Conservation (phyloP, 2,797 vertebrate genomes). For the Sebastes diaconus region DNA sequence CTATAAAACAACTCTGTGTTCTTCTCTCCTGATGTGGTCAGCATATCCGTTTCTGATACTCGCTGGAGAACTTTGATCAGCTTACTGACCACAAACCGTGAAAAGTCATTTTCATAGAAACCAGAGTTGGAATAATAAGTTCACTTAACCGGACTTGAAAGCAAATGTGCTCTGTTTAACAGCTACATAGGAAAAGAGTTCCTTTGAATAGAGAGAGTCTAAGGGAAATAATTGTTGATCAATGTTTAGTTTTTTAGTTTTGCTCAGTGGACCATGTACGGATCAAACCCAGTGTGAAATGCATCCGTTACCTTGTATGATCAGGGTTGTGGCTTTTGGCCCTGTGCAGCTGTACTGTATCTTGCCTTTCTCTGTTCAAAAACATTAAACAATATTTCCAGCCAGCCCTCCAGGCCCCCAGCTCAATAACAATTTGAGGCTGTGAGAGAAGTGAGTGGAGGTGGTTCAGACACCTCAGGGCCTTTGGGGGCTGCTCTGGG, state of each 20-base stretch:
- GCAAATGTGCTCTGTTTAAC: constrained; percentile 25
- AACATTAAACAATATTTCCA: constrained; percentile 83
- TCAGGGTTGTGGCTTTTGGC: constrained; percentile 69
- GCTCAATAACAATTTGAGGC: constrained; percentile 84
- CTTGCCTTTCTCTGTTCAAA: constrained; percentile 69
- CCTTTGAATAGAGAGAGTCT: constrained; percentile 23
- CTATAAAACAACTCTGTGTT: constrained; percentile 44
- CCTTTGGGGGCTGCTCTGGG: constrained; percentile 72
- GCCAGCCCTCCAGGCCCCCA: constrained; percentile 77
- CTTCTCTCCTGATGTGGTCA: constrained; percentile 63
- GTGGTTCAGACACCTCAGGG: constrained; percentile 80
- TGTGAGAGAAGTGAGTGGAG: constrained; percentile 78
- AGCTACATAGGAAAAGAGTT: constrained; percentile 9
- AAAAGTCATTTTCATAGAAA: constrained; percentile 65
- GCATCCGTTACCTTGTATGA: constrained; percentile 48
- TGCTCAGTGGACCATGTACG: constrained; percentile 4
- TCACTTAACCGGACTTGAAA: constrained; percentile 57
- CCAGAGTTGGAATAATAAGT: constrained; percentile 57
- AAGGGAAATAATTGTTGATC: constrained; percentile 53
- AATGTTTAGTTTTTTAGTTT: constrained; percentile 46
- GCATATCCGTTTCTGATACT: constrained; percentile 67
- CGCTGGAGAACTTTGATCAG: constrained; percentile 64
- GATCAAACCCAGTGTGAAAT: constrained; percentile 36
- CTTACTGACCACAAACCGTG: constrained; percentile 63
- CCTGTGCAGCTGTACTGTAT: constrained; percentile 65